Evolutionary conservation across 2,113 vertebrate genomes (phyloP).

Genomic region (Melanerpes formicivorus): DNA sequence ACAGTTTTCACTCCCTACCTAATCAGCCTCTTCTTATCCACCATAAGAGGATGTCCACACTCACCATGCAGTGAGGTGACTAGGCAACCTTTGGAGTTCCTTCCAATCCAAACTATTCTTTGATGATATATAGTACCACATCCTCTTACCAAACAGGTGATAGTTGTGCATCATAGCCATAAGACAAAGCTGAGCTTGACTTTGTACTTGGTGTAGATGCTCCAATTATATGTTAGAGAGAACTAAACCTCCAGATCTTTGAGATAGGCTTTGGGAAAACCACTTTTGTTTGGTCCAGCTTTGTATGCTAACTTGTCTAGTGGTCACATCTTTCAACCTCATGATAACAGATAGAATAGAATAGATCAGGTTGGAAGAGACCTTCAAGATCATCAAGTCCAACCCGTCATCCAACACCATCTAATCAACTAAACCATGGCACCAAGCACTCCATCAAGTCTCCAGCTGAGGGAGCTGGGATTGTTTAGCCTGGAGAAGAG

Average conservation of each 20-base stretch:
- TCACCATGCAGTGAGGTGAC: too few relatives aligned
- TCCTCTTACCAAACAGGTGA: not conserved
- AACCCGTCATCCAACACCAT: too few relatives aligned
- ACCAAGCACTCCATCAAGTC: too few relatives aligned
- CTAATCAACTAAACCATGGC: too few relatives aligned
- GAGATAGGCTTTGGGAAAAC: not conserved
- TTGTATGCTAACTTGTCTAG: not conserved
- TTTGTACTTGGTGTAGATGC: not conserved
- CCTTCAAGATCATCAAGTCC: too few relatives aligned
- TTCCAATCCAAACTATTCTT: too few relatives aligned
- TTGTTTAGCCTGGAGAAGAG: too few relatives aligned
- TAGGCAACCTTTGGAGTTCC: too few relatives aligned
- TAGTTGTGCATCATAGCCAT: not conserved
- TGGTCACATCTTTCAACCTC: not conserved
- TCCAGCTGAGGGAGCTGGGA: too few relatives aligned
- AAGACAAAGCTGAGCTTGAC: not conserved
- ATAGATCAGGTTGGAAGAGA: too few relatives aligned
- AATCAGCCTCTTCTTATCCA: not conserved
- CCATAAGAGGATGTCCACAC: too few relatives aligned
- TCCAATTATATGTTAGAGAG: not conserved
- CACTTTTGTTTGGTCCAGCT: not conserved
- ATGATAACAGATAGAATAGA: not conserved
- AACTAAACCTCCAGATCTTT: not conserved
- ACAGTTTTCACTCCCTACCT: not conserved
- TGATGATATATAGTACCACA: too few relatives aligned